Conservation (phyloP, 2,113 vertebrate species). For the Sakesphorus luctuosus region DNA sequence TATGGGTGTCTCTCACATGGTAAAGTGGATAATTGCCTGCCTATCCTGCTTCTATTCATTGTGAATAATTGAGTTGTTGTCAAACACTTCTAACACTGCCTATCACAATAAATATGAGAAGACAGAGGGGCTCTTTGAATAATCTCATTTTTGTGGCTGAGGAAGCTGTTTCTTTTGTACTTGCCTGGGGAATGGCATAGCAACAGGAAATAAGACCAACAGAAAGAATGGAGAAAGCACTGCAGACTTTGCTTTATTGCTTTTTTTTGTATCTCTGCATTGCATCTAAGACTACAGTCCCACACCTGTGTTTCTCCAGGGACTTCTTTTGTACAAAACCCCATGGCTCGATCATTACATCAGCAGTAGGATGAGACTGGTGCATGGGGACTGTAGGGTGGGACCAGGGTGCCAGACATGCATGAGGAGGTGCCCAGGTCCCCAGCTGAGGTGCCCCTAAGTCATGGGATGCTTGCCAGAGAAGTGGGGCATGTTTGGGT, state of each 20-base stretch:
- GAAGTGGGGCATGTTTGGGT: fast-evolving
- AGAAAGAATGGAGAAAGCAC: not conserved
- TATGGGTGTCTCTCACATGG: slow-evolving; percentile 55
- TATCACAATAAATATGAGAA: slow-evolving; percentile 62
- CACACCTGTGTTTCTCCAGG: not conserved
- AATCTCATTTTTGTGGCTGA: slow-evolving; percentile 50
- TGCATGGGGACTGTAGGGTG: not conserved
- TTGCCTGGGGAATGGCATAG: slow-evolving; percentile 52
- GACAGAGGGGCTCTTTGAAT: slow-evolving; percentile 42
- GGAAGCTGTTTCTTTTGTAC: slow-evolving; percentile 51
- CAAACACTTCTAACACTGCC: slow-evolving; percentile 63
- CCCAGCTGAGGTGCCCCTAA: not conserved
- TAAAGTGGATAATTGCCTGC: slow-evolving; percentile 70
- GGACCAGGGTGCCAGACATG: not conserved
- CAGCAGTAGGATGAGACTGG: not conserved
- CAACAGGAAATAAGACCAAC: slow-evolving; percentile 48
- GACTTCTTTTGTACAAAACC: not conserved
- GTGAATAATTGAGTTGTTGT: slow-evolving; percentile 68
- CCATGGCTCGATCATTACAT: fast-evolving
- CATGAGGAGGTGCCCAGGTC: not conserved
- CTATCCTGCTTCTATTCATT: slow-evolving; percentile 57
- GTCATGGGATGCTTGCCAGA: not conserved
- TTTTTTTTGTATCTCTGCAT: fast-evolving
- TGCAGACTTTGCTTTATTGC: not conserved
- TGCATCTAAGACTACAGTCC: not conserved